A percentile compares a stretch with the other conserved stretches of the same genome.
phyloP scores from a whole-genome alignment of 2,113 vertebrate genomes.

The Mastomys natalensis region DNA sequence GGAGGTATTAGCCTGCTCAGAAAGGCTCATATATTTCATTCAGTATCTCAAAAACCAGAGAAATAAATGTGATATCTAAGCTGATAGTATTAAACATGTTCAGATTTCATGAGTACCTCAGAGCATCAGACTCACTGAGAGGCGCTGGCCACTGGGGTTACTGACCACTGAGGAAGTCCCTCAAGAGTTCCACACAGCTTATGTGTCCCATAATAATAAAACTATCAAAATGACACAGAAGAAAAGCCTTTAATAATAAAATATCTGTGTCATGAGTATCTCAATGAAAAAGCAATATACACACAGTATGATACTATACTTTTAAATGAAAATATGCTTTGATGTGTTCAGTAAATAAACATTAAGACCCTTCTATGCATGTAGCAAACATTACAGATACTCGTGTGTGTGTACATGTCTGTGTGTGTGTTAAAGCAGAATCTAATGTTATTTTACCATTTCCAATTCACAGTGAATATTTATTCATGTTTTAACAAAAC shows the following conservation, averaged over 20 bases:
- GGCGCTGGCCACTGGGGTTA: neutral
- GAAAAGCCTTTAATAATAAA: constrained; percentile 29
- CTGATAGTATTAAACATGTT: neutral
- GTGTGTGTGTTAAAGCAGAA: neutral
- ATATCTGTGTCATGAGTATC: neutral
- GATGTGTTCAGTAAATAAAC: constrained; percentile 43
- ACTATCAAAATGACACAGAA: neutral
- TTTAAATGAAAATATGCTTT: constrained; percentile 41
- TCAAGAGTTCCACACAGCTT: neutral
- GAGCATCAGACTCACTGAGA: neutral
- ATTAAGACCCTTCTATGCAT: neutral
- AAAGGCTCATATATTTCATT: neutral
- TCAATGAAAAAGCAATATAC: constrained; percentile 45
- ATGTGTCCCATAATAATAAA: neutral
- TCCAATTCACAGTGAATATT: constrained; percentile 38
- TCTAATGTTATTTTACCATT: constrained; percentile 44
- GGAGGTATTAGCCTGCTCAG: neutral
- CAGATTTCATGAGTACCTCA: neutral
- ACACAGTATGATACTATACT: neutral
- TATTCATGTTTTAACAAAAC: constrained; percentile 3
- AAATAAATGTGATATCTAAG: constrained; percentile 16
- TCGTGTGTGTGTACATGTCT: neutral
- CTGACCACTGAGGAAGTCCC: neutral
- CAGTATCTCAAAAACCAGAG: neutral
- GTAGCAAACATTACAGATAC: neutral